phyloP scores from a whole-genome alignment of 2,888 invertebrate genomes.

The Nomada ferruginata region DNA sequence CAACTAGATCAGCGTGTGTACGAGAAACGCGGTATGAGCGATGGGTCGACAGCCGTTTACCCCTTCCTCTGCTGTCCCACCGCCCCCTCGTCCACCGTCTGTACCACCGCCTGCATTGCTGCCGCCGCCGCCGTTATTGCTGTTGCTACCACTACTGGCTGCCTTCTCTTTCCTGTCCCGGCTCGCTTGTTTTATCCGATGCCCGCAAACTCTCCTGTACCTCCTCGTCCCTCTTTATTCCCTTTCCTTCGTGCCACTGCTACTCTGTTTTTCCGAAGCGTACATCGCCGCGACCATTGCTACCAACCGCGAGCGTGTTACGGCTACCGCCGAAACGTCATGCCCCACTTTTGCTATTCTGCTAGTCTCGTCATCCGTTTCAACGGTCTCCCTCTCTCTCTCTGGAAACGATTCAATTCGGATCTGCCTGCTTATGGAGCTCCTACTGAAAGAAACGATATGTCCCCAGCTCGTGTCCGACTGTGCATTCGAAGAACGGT shows the following conservation, averaged over 20 bases:
- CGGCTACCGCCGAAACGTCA: slow-evolving; percentile 12
- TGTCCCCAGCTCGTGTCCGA: background rate
- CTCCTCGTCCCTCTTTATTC: slow-evolving; percentile 20
- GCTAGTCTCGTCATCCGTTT: slow-evolving; percentile 31
- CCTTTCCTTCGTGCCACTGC: slow-evolving; percentile 18
- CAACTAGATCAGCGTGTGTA: slow-evolving; percentile 83
- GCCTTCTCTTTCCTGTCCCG: background rate
- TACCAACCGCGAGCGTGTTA: slow-evolving; percentile 21
- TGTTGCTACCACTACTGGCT: background rate
- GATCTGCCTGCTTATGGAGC: background rate
- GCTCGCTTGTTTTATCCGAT: slow-evolving; percentile 12
- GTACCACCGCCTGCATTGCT: slow-evolving; percentile 12
- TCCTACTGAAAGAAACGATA: background rate
- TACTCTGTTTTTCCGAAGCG: slow-evolving; percentile 19
- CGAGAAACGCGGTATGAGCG: slow-evolving; percentile 79
- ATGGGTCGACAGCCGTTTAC: slow-evolving; percentile 79
- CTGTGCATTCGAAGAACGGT: slow-evolving; percentile 28
- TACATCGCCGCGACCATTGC: slow-evolving; percentile 6
- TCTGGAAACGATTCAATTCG: background rate
- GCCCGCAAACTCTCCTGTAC: slow-evolving; percentile 6
- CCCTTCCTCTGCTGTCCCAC: slow-evolving; percentile 53
- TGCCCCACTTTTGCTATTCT: slow-evolving; percentile 44
- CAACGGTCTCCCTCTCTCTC: background rate
- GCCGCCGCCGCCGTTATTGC: slow-evolving; percentile 2
- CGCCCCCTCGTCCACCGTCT: slow-evolving; percentile 39